A percentile compares a stretch with the other conserved stretches of the same genome.
phyloP scores from a whole-genome alignment of 2,113 vertebrate species.

The Misgurnus anguillicaudatus region DNA sequence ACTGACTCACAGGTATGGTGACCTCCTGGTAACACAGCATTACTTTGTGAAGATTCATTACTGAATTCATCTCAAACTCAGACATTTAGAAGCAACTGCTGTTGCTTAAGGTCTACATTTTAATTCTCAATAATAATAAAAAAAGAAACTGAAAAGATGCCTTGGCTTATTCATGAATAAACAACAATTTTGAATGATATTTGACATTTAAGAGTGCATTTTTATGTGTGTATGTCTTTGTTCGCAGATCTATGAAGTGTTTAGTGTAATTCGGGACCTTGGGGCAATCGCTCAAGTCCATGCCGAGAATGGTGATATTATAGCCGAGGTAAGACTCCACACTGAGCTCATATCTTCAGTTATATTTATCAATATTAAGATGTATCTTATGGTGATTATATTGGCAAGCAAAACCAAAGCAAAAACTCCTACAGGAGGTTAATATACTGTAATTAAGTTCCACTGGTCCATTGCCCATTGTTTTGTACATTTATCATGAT shows the following conservation, averaged over 20 bases:
- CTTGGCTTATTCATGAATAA: slow-evolving; percentile 28
- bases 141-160: not conserved
- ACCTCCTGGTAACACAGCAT: not conserved
- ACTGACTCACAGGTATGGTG: slow-evolving; percentile 89
- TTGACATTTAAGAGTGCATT: not conserved
- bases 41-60: too few species aligned
- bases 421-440: slow-evolving; percentile 27
- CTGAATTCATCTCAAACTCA: too few species aligned
- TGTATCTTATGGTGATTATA: slow-evolving; percentile 15
- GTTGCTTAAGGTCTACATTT: not conserved
- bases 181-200: slow-evolving; percentile 37
- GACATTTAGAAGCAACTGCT: too few species aligned
- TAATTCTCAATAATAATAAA: not conserved
- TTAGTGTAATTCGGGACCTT: slow-evolving; percentile 94
- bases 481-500: not conserved
- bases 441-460: slow-evolving; percentile 17
- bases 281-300: slow-evolving; percentile 96
- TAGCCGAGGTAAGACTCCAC: slow-evolving; percentile 84
- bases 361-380: not conserved
- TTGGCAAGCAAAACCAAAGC: slow-evolving; percentile 9
- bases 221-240: slow-evolving; percentile 14
- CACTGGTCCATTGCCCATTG: slow-evolving; percentile 10
- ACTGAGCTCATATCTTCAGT: slow-evolving; percentile 24
- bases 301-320: slow-evolving; percentile 95
- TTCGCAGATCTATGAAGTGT: slow-evolving; percentile 91